These are phyloP conservation scores for Euwallacea fornicatus DNA, from an alignment of 1,140 invertebrate genomes.

Conservation along the genomic window DNA sequence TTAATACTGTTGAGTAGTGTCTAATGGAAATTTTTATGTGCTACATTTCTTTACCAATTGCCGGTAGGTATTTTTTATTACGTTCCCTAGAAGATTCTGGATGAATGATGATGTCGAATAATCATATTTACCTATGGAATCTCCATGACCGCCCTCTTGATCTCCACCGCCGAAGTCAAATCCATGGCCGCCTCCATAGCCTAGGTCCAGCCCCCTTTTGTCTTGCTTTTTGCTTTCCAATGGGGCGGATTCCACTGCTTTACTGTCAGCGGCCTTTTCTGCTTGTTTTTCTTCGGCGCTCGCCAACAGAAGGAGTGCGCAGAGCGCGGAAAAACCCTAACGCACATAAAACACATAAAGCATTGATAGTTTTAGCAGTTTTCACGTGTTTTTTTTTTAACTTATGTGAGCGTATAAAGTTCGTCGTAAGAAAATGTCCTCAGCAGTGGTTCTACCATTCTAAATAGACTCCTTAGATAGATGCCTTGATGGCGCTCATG, in stretches of 20 bases:
- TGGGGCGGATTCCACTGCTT: conserved; percentile 47
- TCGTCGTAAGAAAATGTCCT: too few species aligned
- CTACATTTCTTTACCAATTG: too few species aligned
- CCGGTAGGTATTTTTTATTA: too few species aligned
- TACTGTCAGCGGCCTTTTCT: conserved; percentile 54
- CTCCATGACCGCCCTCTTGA: conserved; percentile 42
- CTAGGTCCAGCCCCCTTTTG: conserved; percentile 61
- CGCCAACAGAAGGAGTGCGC: conserved; percentile 57
- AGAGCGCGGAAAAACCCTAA: conserved; percentile 54
- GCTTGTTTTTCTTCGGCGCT: conserved; percentile 52
- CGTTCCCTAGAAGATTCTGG: too few species aligned
- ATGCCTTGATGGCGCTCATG: too few species aligned
- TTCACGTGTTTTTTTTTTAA: too few species aligned
- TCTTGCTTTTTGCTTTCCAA: conserved; percentile 63
- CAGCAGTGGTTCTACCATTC: too few species aligned
- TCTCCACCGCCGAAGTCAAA: conserved; percentile 53
- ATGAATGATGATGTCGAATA: background rate
- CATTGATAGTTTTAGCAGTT: background rate
- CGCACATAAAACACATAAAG: background rate
- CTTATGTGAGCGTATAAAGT: too few species aligned
- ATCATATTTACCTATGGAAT: conserved; percentile 8
- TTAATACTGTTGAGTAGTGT: too few species aligned
- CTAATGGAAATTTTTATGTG: too few species aligned
- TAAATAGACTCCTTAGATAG: too few species aligned
- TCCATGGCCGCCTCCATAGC: conserved; percentile 63